Evolutionary conservation across 1,140 invertebrate species (phyloP).

Genomic region (Drosophila equinoxialis): DNA sequence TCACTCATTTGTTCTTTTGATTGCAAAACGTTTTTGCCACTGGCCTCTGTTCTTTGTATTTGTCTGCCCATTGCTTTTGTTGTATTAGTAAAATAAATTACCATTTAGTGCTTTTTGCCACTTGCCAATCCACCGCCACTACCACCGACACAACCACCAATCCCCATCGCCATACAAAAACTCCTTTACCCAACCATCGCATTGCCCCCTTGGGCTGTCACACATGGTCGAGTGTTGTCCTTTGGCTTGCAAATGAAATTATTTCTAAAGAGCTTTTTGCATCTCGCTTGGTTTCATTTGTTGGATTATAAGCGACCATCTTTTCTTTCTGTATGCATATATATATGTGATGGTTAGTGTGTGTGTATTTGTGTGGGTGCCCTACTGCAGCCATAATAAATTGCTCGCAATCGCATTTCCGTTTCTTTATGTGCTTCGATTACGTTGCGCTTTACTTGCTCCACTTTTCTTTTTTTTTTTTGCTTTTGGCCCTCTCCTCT

Average conservation of each 20-base stretch:
- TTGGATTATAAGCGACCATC: conserved; percentile 69
- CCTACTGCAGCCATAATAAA: conserved; percentile 76
- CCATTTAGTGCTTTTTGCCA: conserved; percentile 81
- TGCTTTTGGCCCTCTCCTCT: neutral
- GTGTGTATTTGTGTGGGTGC: conserved; percentile 21
- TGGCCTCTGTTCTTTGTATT: conserved; percentile 21
- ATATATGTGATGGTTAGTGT: neutral
- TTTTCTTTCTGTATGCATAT: conserved; percentile 11
- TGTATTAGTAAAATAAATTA: conserved; percentile 82
- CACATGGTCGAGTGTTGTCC: conserved; percentile 76
- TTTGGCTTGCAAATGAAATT: conserved; percentile 79
- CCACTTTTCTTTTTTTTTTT: conserved; percentile 51
- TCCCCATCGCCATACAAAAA: neutral
- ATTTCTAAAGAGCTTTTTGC: conserved; percentile 73
- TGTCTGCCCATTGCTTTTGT: conserved; percentile 61
- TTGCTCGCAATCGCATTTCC: conserved; percentile 79
- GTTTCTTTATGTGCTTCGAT: conserved; percentile 81
- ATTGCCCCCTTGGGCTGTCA: conserved; percentile 55
- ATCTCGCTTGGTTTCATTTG: conserved; percentile 59
- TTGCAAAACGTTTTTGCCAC: conserved; percentile 70
- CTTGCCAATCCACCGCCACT: conserved; percentile 35
- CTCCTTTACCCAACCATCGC: neutral
- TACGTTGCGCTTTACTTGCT: conserved; percentile 74
- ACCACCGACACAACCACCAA: neutral
- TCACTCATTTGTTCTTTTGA: conserved; percentile 82